A percentile compares a stretch with the other conserved stretches of the same genome.
Conservation (phyloP, 1,140 invertebrate species). For the Cyclargus thomasi region DNA sequence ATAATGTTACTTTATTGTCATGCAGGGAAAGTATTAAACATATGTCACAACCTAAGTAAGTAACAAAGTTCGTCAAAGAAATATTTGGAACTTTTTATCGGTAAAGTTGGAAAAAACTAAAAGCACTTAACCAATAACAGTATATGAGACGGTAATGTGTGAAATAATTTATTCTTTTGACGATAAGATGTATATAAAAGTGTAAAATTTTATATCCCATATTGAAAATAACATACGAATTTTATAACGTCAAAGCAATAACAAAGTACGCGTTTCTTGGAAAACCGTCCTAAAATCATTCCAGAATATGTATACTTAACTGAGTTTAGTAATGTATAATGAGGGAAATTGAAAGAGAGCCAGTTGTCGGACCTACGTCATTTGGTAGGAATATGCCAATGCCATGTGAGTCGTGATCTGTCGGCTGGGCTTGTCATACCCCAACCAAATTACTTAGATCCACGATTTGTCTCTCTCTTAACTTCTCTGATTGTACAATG, state of each 20-base stretch:
- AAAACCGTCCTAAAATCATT: slow-evolving; percentile 22
- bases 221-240: not conserved
- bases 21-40: too few species aligned
- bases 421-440: too few species aligned
- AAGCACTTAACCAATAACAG: not conserved
- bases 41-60: not conserved
- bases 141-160: not conserved
- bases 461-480: too few species aligned
- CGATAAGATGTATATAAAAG: slow-evolving; percentile 4
- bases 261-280: not conserved
- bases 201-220: not conserved
- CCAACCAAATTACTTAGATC: too few species aligned
- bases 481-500: too few species aligned
- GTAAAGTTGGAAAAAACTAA: not conserved
- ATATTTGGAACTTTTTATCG: not conserved
- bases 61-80: not conserved
- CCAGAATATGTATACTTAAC: slow-evolving; percentile 7
- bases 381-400: too few species aligned
- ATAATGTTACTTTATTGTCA: too few species aligned
- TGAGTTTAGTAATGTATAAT: too few species aligned
- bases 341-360: too few species aligned
- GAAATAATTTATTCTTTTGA: slow-evolving; percentile 4
- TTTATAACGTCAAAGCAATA: too few species aligned
- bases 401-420: too few species aligned
- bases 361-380: too few species aligned